phyloP scores from a whole-genome alignment of 1,140 invertebrate genomes.

The Araneus ventricosus region DNA sequence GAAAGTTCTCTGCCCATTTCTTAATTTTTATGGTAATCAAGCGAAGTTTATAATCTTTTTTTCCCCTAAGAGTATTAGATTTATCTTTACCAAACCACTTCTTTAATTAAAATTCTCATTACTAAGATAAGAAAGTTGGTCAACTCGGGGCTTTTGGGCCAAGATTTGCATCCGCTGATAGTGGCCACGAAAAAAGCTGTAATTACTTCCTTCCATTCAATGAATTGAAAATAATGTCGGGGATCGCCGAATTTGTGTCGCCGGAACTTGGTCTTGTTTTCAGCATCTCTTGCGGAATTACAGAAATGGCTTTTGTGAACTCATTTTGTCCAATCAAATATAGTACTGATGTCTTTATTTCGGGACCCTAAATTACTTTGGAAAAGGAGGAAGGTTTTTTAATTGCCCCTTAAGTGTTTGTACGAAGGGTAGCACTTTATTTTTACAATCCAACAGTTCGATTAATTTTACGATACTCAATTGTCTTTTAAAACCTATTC shows the following conservation, averaged over 20 bases:
- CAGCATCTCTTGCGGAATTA: background rate
- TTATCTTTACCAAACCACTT: constrained; percentile 60
- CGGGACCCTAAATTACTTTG: background rate
- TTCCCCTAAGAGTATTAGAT: background rate
- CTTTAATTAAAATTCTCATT: constrained; percentile 69
- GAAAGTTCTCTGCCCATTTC: background rate
- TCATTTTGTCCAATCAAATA: background rate
- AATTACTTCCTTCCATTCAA: constrained; percentile 12
- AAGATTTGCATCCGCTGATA: constrained; percentile 37
- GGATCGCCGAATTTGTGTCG: background rate
- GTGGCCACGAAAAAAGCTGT: background rate
- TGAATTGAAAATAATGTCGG: constrained; percentile 42
- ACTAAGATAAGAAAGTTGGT: constrained; percentile 54
- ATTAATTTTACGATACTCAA: background rate
- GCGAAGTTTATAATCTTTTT: constrained; percentile 12
- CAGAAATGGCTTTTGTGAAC: background rate
- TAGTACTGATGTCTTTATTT: background rate
- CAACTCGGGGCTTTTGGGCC: background rate
- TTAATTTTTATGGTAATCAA: constrained; percentile 54
- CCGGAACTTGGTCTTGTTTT: background rate
- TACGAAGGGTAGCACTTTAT: background rate
- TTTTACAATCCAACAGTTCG: background rate
- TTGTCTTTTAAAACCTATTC: background rate
- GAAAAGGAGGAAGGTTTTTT: background rate
- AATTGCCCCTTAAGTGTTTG: background rate